Evolutionary conservation across 2,113 vertebrate genomes (phyloP).

Genomic region (Barnardius zonarius): DNA sequence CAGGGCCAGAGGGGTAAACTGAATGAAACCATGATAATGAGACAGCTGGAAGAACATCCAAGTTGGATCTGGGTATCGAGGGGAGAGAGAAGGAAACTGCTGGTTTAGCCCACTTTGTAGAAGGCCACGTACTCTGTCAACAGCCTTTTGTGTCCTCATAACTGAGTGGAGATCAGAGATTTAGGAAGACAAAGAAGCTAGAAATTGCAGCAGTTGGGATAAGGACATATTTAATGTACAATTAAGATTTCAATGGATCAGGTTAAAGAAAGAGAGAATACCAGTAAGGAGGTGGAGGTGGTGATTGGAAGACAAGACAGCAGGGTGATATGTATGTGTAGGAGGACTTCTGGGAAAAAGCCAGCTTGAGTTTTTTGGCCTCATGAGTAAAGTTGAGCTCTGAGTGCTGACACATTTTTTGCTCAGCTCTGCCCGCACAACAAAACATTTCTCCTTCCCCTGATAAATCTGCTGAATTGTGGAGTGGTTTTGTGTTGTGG

Average conservation of each 20-base stretch:
- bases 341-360: conserved; percentile 44
- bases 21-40: not conserved
- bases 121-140: not conserved
- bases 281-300: conserved; percentile 48
- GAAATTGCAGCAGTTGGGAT: not conserved
- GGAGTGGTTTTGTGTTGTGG: not conserved
- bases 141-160: not conserved
- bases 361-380: conserved; percentile 25
- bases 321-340: conserved; percentile 4
- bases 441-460: not conserved
- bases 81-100: not conserved
- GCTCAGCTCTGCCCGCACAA: not conserved
- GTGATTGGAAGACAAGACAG: conserved; percentile 57
- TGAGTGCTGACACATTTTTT: conserved; percentile 46
- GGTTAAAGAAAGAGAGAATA: conserved; percentile 22
- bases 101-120: not conserved
- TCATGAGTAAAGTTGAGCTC: conserved; percentile 36
- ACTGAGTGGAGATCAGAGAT: not conserved
- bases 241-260: not conserved
- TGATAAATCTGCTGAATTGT: conserved; percentile 8
- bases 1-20: not conserved
- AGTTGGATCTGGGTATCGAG: not conserved
- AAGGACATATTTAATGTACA: not conserved
- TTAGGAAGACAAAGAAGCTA: not conserved
- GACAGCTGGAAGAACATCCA: not conserved